A percentile compares a stretch with the other conserved stretches of the same genome.
Evolutionary conservation across 2,888 invertebrate species (phyloP).

Genomic region (Orchesellides sinensis): DNA sequence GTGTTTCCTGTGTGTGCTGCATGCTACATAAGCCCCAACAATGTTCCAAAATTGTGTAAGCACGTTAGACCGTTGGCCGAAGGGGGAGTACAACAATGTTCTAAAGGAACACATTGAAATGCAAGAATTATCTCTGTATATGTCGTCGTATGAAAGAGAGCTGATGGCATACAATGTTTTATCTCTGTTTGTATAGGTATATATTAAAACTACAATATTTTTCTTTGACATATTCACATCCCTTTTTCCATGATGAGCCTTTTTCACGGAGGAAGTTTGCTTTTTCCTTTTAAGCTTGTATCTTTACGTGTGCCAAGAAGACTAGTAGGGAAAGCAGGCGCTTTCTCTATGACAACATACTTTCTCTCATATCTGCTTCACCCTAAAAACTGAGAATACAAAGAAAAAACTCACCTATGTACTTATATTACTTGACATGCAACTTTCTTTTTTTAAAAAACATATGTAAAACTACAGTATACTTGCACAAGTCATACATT

Average conservation of each 20-base stretch:
- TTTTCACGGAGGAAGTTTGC: constrained; percentile 45
- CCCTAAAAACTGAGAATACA: background rate
- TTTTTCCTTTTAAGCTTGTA: constrained; percentile 12
- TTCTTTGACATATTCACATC: constrained; percentile 59
- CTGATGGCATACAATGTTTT: constrained; percentile 24
- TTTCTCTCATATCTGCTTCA: background rate
- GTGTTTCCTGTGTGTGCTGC: background rate
- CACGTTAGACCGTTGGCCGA: background rate
- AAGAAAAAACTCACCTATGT: background rate
- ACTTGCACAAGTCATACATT: background rate
- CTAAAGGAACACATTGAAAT: constrained; percentile 4
- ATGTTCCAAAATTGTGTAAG: background rate
- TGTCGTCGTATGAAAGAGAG: background rate
- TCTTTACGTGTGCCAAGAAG: background rate
- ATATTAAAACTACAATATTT: constrained; percentile 31
- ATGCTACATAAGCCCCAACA: no score
- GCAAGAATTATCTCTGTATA: constrained; percentile 17
- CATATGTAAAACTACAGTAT: background rate
- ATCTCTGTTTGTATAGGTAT: background rate
- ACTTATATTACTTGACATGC: background rate
- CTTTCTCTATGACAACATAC: constrained; percentile 13
- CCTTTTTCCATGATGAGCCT: constrained; percentile 37
- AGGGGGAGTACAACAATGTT: no score
- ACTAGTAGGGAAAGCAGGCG: background rate
- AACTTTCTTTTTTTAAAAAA: background rate